Evolutionary conservation across 2,888 invertebrate genomes (phyloP), one percentile per base, ranked within the genome.

Genomic region (Tachina grossa): DNA sequence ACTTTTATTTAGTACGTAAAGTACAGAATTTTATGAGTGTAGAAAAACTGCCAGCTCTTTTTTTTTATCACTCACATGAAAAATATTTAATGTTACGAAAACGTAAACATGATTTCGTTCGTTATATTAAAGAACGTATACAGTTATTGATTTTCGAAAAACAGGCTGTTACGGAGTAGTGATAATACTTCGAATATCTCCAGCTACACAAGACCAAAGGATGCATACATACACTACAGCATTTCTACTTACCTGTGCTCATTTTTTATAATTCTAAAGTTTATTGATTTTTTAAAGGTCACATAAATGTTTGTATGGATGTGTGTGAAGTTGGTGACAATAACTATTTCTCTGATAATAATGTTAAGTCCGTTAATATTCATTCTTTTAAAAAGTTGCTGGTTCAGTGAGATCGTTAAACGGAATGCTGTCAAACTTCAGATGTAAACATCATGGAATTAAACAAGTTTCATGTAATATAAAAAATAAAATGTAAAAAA

Each of bases 401-500:
- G 61, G 74, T 49, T 45, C 43, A 19, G 22, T 59, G 49, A 74
- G 81, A 81, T 81, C 59, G 61, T 81, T 81, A 49, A 75, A 81
- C 66, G 57, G 57, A 59, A 66, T 68, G 22, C 66, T 61, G 81
- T 59, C 66, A 59, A 49, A 53, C 13, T 53, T 16, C 49, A 66
- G 63, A 53, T 31, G 13, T 22, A 16, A 45, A 14, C 59, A 75
- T 2, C 31, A 31, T 53, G 51, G n/a, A 65, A 31, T 11, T 31
- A 80, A 80, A 80, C 79, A 80, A 55, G 79, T 72, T 79, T 79
- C 53, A 8, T 41, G 79, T 22, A 47, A 43, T 41, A 49, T 19
- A 49, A 59, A 59, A 59, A 59, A 59, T 0, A 72, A 57, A 22
- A 49, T 31, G 31, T 22, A 4, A 39, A 16, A 31, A 51, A 14